Conservation (phyloP, 2,888 invertebrate genomes). For the Idaea dimidiata region DNA sequence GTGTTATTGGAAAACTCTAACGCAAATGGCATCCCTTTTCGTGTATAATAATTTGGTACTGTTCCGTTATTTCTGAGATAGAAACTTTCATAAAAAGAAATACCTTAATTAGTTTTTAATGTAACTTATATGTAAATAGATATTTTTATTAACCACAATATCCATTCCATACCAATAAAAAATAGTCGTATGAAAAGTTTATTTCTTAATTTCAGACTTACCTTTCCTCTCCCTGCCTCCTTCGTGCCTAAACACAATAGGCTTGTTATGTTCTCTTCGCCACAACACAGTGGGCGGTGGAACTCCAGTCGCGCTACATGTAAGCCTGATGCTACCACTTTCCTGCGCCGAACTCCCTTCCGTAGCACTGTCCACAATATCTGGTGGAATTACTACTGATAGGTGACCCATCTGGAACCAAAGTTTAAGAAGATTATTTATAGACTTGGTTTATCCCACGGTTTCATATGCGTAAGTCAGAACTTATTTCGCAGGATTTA, state of each 20-base stretch:
- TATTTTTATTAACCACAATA: too few relatives aligned
- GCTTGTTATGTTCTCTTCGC: constrained; percentile 89
- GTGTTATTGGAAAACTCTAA: not conserved
- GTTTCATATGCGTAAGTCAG: too few relatives aligned
- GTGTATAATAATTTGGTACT: not conserved
- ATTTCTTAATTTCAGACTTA: constrained; percentile 58
- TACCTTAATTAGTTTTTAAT: too few relatives aligned
- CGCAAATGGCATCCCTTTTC: not conserved
- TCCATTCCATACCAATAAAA: too few relatives aligned
- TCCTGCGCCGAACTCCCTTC: constrained; percentile 89
- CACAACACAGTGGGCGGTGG: constrained; percentile 90
- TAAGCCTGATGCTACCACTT: constrained; percentile 88
- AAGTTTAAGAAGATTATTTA: not conserved
- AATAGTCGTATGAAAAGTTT: too few relatives aligned
- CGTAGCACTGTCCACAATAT: constrained; percentile 89
- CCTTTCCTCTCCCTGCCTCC: constrained; percentile 87
- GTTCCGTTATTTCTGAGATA: not conserved
- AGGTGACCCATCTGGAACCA: constrained; percentile 88
- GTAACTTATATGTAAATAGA: too few relatives aligned
- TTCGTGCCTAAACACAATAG: constrained; percentile 88
- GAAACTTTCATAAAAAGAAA: not conserved
- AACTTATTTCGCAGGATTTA: too few relatives aligned
- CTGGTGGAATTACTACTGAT: constrained; percentile 93
- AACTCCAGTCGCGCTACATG: constrained; percentile 90
- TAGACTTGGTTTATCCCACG: too few relatives aligned